Percentiles rank a stretch among this genome's conserved stretches.
phyloP scores from a whole-genome alignment of 2,797 vertebrate genomes.

The Anguilla marmorata region DNA sequence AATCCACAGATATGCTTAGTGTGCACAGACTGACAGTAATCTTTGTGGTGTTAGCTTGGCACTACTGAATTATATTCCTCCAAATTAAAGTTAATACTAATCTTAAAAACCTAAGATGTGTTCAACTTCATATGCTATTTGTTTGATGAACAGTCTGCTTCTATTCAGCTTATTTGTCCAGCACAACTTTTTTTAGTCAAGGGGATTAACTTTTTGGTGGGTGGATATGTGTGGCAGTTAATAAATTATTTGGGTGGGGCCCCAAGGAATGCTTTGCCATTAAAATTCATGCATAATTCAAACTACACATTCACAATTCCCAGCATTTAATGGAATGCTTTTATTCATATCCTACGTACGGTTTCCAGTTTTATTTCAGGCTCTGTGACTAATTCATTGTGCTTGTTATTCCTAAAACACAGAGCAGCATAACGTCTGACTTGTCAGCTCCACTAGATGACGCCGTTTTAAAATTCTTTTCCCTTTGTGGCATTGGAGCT shows the following conservation, averaged over 20 bases:
- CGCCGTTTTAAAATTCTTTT: neutral
- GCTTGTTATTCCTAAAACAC: neutral
- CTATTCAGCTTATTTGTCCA: neutral
- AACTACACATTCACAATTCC: conserved; percentile 4
- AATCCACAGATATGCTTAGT: conserved; percentile 40
- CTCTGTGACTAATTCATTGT: neutral
- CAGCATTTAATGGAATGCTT: neutral
- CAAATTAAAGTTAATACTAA: neutral
- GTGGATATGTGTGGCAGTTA: neutral
- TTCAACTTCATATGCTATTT: neutral
- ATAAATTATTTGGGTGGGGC: neutral
- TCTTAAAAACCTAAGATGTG: neutral
- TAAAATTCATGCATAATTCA: neutral
- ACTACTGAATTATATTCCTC: neutral
- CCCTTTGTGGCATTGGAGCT: neutral
- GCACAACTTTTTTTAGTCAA: neutral
- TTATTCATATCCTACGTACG: neutral
- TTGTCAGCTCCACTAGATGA: neutral
- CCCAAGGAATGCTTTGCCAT: neutral
- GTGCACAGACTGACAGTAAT: conserved; percentile 29
- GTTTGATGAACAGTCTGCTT: neutral
- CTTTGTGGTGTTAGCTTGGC: conserved; percentile 3
- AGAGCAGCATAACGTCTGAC: neutral
- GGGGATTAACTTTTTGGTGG: neutral
- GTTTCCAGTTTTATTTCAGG: neutral